These are phyloP conservation scores for Sebastes hubbsi DNA, from an alignment of 2,797 vertebrate species.

Conservation along the genomic window DNA sequence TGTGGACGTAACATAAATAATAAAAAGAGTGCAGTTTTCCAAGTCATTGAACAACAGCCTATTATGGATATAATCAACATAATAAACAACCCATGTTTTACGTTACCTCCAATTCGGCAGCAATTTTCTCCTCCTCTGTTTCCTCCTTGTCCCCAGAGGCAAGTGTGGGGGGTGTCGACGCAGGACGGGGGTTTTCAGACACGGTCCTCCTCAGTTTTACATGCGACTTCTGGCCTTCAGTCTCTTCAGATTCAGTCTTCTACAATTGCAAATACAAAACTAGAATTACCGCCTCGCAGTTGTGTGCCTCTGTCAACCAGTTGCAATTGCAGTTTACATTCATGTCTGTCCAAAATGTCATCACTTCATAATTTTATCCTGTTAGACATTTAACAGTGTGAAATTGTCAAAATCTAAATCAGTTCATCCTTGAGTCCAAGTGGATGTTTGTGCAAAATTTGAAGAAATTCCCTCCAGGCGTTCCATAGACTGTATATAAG, in stretches of 20 bases:
- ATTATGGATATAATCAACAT: slow-evolving; percentile 11
- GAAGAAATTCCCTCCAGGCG: no score
- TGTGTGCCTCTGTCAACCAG: no score
- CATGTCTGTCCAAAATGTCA: no score
- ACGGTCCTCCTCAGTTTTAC: slow-evolving; percentile 90
- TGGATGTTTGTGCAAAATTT: no score
- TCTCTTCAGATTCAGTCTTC: slow-evolving; percentile 94
- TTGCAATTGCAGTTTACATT: not conserved
- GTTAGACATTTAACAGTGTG: no score
- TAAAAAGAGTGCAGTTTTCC: slow-evolving; percentile 31
- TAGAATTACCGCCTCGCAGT: not conserved
- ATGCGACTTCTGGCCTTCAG: slow-evolving; percentile 91
- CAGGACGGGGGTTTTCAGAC: slow-evolving; percentile 92
- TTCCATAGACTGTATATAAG: no score
- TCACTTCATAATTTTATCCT: no score
- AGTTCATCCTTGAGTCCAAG: no score
- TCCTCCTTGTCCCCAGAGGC: slow-evolving; percentile 90
- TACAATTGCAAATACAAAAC: slow-evolving; percentile 47
- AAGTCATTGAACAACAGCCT: slow-evolving; percentile 10
- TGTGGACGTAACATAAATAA: slow-evolving; percentile 26
- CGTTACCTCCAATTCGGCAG: slow-evolving; percentile 91
- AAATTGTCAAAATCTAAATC: no score
- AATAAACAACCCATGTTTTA: not conserved
- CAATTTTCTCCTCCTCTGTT: slow-evolving; percentile 88
- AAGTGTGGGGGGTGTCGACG: slow-evolving; percentile 93